These are phyloP conservation scores for Abrostola tripartita DNA, from an alignment of 2,888 invertebrate genomes.

Conservation along the genomic window DNA sequence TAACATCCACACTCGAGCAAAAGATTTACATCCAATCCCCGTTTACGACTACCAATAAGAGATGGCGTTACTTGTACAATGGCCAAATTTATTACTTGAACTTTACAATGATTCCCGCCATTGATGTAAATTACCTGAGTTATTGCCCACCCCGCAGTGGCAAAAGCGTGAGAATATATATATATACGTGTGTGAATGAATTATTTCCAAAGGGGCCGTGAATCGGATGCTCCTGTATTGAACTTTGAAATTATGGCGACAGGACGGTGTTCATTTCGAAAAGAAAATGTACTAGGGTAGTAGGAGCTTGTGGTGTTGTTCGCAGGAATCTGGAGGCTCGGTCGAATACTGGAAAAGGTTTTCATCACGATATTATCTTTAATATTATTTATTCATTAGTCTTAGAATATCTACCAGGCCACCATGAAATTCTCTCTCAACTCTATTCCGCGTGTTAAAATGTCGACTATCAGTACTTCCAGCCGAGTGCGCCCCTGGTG, in stretches of 20 bases:
- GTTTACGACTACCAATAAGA: conserved; percentile 40
- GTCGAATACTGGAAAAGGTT: too few species aligned
- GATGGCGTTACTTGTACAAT: conserved; percentile 45
- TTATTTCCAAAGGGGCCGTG: background rate
- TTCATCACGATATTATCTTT: too few species aligned
- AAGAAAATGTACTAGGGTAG: too few species aligned
- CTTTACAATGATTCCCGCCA: conserved; percentile 40
- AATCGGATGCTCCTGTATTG: background rate
- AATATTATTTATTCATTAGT: too few species aligned
- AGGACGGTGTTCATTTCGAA: too few species aligned
- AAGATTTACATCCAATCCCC: conserved; percentile 50
- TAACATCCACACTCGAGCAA: background rate
- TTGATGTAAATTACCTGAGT: conserved; percentile 51
- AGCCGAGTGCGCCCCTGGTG: too few species aligned
- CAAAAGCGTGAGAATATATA: conserved; percentile 3
- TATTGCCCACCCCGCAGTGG: conserved; percentile 33
- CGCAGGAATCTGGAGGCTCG: too few species aligned
- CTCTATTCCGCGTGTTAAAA: too few species aligned
- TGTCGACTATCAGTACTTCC: too few species aligned
- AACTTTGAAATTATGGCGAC: background rate
- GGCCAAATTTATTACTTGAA: conserved; percentile 48
- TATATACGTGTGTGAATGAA: background rate
- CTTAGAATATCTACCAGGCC: too few species aligned
- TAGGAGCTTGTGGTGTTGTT: too few species aligned
- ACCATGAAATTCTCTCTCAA: too few species aligned